phyloP scores from a whole-genome alignment of 1,140 invertebrate species.

The Drosophila bocki region DNA sequence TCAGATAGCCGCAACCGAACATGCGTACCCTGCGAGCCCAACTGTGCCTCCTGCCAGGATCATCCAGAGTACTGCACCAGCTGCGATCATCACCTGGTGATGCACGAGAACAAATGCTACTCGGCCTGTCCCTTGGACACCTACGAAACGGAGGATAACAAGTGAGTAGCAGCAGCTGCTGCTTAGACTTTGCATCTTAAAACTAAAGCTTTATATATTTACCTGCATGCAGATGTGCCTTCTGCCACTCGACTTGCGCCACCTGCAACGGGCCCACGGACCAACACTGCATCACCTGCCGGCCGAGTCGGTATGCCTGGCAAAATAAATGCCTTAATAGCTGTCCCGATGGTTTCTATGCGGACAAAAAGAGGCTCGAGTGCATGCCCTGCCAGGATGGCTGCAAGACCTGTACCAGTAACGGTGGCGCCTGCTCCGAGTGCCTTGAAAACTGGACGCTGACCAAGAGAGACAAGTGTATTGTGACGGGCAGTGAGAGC shows the following conservation, averaged over 20 bases:
- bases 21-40: conserved; percentile 92
- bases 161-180: conserved; percentile 85
- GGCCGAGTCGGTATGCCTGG: conserved; percentile 88
- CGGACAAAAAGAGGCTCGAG: conserved; percentile 91
- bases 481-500: conserved; percentile 88
- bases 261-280: conserved; percentile 92
- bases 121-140: conserved; percentile 92
- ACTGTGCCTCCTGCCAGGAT: conserved; percentile 93
- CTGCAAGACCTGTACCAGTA: conserved; percentile 89
- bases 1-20: conserved; percentile 86
- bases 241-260: conserved; percentile 92
- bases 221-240: conserved; percentile 87
- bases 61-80: conserved; percentile 92
- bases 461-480: conserved; percentile 90
- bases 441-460: conserved; percentile 90
- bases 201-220: not conserved
- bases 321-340: conserved; percentile 88
- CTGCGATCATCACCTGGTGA: conserved; percentile 92
- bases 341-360: conserved; percentile 90
- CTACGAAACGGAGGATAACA: conserved; percentile 93
- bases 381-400: conserved; percentile 91
- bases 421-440: conserved; percentile 88
- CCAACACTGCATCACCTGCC: conserved; percentile 92
- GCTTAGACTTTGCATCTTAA: no score
- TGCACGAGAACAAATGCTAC: conserved; percentile 92